These are phyloP conservation scores for Pseudoatta argentina DNA, from an alignment of 1,140 invertebrate genomes.

Conservation along the genomic window DNA sequence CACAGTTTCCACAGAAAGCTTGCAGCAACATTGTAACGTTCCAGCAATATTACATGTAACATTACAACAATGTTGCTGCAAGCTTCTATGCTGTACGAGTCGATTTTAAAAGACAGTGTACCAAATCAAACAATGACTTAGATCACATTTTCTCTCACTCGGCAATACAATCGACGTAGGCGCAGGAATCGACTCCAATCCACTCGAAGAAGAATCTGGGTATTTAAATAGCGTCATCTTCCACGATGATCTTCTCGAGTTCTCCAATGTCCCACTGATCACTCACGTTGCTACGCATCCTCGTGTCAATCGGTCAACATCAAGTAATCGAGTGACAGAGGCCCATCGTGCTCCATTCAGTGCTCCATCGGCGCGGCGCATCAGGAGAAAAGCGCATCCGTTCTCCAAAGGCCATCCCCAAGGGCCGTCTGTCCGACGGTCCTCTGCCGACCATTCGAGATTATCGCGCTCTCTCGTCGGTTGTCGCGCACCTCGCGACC, in stretches of 20 bases:
- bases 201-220: background rate
- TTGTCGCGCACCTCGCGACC: slow-evolving; percentile 31
- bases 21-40: too few species aligned
- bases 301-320: background rate
- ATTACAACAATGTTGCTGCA: too few species aligned
- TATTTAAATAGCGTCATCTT: background rate
- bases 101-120: too few species aligned
- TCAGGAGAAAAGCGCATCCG: slow-evolving; percentile 15
- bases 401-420: slow-evolving; percentile 33
- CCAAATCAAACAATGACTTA: background rate
- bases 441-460: slow-evolving; percentile 28
- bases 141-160: too few species aligned
- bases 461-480: slow-evolving; percentile 34
- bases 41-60: too few species aligned
- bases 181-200: background rate
- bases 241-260: background rate
- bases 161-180: background rate
- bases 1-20: too few species aligned
- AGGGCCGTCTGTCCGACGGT: background rate
- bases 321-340: too few species aligned
- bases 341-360: background rate
- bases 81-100: too few species aligned
- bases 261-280: background rate
- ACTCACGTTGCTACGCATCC: background rate
- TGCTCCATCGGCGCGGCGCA: background rate